Percentiles rank a stretch among this genome's conserved stretches.
Evolutionary conservation across 2,888 invertebrate genomes (phyloP).

Genomic region (Thymelicus lineola): DNA sequence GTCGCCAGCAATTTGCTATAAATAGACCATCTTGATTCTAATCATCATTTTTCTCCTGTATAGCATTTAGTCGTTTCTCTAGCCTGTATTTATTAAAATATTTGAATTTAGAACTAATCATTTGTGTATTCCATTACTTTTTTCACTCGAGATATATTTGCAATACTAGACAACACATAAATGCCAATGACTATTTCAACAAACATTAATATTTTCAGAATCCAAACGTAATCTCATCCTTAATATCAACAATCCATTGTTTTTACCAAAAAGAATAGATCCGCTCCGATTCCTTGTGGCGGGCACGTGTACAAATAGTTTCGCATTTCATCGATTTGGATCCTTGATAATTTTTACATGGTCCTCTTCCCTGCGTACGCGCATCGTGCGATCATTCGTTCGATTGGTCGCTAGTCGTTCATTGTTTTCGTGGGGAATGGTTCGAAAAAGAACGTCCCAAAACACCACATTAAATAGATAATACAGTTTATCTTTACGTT

Average conservation of each 20-base stretch:
- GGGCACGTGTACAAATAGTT: constrained; percentile 34
- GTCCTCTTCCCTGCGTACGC: constrained; percentile 27
- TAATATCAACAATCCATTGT: constrained; percentile 31
- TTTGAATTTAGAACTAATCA: too few species aligned
- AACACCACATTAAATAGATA: constrained; percentile 51
- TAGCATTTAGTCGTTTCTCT: not conserved
- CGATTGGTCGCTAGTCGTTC: constrained; percentile 42
- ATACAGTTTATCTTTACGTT: constrained; percentile 51
- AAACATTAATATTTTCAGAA: not conserved
- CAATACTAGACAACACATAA: too few species aligned
- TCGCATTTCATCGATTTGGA: constrained; percentile 34
- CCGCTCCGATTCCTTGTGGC: constrained; percentile 17
- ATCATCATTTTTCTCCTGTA: constrained; percentile 2
- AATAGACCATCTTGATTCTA: constrained; percentile 39
- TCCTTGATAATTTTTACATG: constrained; percentile 31
- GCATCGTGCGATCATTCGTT: constrained; percentile 34
- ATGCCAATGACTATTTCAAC: not conserved
- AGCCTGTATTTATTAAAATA: not conserved
- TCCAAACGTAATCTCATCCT: constrained; percentile 22
- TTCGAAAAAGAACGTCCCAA: constrained; percentile 42
- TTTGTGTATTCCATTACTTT: too few species aligned
- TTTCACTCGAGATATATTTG: too few species aligned
- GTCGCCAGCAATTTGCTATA: constrained; percentile 54
- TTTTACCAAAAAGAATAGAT: constrained; percentile 21
- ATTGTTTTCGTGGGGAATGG: constrained; percentile 43